Evolutionary conservation across 2,113 vertebrate genomes (phyloP).

Genomic region (Aramus guarauna): DNA sequence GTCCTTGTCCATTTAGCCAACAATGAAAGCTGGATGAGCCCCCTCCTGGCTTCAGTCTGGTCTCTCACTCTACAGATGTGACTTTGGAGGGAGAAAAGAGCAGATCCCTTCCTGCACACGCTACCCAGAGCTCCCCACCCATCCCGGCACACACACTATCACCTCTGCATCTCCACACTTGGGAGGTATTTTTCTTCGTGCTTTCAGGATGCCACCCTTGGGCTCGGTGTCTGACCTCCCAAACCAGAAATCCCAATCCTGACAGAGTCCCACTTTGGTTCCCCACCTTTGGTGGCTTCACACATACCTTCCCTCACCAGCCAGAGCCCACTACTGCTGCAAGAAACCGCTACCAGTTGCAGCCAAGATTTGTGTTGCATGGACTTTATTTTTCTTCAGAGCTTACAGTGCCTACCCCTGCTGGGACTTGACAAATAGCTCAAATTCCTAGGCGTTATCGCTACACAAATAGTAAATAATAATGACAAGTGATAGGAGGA

Average conservation of each 20-base stretch:
- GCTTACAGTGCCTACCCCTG: background rate
- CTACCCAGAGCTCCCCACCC: background rate
- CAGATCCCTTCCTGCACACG: background rate
- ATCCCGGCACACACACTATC: accelerated
- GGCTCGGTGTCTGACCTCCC: background rate
- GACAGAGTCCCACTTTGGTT: background rate
- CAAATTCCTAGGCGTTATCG: background rate
- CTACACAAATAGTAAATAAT: background rate
- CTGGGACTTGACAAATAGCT: background rate
- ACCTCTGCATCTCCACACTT: background rate
- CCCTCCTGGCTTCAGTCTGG: background rate
- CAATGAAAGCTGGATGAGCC: background rate
- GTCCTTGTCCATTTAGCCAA: background rate
- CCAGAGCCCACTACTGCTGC: background rate
- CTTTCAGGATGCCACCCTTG: background rate
- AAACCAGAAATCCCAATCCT: background rate
- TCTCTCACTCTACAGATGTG: background rate
- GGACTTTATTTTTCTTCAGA: background rate
- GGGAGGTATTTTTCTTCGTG: background rate
- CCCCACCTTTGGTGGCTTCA: background rate
- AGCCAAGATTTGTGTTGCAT: background rate
- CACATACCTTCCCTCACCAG: background rate
- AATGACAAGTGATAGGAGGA: background rate
- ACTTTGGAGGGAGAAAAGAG: background rate
- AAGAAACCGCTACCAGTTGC: background rate